A percentile compares a stretch with the other conserved stretches of the same genome.
Conservation (phyloP, 2,113 vertebrate species). For the Accipiter virgatus region DNA sequence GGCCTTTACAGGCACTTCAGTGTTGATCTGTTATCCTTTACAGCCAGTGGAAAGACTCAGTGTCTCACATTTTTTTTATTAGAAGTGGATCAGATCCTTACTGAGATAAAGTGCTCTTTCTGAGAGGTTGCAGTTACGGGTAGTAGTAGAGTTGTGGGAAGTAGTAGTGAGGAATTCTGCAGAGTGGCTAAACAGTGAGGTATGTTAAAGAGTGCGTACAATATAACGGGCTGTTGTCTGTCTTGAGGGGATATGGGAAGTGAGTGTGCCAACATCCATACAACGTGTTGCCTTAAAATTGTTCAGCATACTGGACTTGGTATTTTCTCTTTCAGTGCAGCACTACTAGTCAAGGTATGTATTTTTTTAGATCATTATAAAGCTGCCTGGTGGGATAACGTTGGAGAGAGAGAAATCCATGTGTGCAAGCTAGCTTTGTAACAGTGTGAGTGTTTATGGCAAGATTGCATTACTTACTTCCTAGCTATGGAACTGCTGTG, state of each 20-base stretch:
- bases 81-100: neutral
- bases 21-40: neutral
- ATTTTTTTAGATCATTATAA: slow-evolving; percentile 63
- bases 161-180: neutral
- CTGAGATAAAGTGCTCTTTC: neutral
- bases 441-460: slow-evolving; percentile 1
- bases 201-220: neutral
- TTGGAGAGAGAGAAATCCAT: slow-evolving; percentile 32
- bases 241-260: neutral
- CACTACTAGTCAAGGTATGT: slow-evolving; percentile 16
- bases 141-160: neutral
- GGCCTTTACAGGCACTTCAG: neutral
- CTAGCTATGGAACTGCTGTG: slow-evolving; percentile 49
- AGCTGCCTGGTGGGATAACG: slow-evolving; percentile 52
- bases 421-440: neutral
- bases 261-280: neutral
- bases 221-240: fast-evolving
- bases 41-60: neutral
- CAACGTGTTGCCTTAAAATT: neutral
- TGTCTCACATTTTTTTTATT: neutral
- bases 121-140: neutral
- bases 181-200: neutral
- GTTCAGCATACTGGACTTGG: neutral
- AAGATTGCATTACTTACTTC: slow-evolving; percentile 8
- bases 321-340: slow-evolving; percentile 33